These are phyloP conservation scores for Coenobita brevimanus DNA, from an alignment of 1,140 invertebrate species.

Conservation along the genomic window DNA sequence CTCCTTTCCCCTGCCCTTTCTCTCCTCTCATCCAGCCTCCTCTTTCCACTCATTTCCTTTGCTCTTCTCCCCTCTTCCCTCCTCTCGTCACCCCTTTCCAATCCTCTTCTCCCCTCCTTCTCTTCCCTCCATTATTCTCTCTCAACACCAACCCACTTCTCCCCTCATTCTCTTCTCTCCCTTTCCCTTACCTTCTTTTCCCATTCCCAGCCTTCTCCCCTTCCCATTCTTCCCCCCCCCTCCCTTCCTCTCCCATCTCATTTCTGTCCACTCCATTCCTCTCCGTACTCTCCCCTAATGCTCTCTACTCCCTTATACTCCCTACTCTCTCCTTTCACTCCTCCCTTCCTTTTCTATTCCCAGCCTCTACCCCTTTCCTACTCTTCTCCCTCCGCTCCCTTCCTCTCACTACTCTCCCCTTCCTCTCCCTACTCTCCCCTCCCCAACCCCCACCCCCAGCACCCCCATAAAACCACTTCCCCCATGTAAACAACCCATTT, in stretches of 20 bases:
- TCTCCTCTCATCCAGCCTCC: neutral
- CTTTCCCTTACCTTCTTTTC: neutral
- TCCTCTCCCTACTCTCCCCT: no score
- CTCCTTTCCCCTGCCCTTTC: neutral
- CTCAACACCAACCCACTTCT: neutral
- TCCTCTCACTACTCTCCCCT: no score
- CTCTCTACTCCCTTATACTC: no score
- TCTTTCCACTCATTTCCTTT: neutral
- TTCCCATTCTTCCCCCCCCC: neutral
- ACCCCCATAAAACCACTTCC: no score
- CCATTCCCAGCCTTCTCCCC: neutral
- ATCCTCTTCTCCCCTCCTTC: conserved; percentile 1
- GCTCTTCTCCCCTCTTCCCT: neutral
- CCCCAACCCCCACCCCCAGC: no score
- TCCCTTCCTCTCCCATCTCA: neutral
- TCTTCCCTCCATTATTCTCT: neutral
- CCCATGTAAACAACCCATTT: no score
- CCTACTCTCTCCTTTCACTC: neutral
- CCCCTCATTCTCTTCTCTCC: neutral
- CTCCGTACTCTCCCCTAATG: neutral
- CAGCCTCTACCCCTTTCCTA: no score
- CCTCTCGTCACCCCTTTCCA: neutral
- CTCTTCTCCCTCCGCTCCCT: no score
- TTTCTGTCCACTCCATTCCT: neutral
- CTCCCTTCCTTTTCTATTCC: no score